Evolutionary conservation across 1,140 invertebrate species (phyloP).

Genomic region (Trichonephila inaurata): DNA sequence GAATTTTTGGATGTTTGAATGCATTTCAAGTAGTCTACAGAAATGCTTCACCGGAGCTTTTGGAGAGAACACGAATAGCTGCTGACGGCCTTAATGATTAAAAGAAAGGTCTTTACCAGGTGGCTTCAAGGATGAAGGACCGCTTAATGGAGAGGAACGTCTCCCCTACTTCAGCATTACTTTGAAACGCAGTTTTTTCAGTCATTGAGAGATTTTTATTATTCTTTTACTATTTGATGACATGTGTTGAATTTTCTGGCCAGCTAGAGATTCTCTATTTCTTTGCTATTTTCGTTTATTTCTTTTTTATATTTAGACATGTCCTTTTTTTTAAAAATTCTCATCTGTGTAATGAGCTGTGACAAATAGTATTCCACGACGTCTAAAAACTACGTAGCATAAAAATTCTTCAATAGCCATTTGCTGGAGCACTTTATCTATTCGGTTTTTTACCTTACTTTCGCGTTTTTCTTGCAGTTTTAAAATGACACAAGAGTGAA

Average conservation of each 20-base stretch:
- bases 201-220: conserved; percentile 22
- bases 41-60: not conserved
- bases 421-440: conserved; percentile 28
- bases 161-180: conserved; percentile 29
- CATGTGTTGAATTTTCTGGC: conserved; percentile 40
- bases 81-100: conserved; percentile 47
- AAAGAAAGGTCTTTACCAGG: conserved; percentile 55
- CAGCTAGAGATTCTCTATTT: not conserved
- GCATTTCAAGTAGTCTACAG: no score
- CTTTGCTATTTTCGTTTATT: not conserved
- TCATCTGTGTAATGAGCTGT: conserved; percentile 72
- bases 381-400: conserved; percentile 20
- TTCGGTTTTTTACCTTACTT: not conserved
- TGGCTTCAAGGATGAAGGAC: conserved; percentile 72
- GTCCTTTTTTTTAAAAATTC: conserved; percentile 29
- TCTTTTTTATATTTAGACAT: not conserved
- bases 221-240: conserved; percentile 70
- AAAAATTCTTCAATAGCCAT: conserved; percentile 52
- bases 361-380: conserved; percentile 66
- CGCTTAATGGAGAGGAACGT: conserved; percentile 72
- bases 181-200: conserved; percentile 43
- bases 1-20: no score
- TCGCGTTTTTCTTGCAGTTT: not conserved
- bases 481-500: no score
- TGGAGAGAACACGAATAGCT: not conserved